Conservation (phyloP, 2,888 invertebrate genomes). For the Cheilosia vernalis region DNA sequence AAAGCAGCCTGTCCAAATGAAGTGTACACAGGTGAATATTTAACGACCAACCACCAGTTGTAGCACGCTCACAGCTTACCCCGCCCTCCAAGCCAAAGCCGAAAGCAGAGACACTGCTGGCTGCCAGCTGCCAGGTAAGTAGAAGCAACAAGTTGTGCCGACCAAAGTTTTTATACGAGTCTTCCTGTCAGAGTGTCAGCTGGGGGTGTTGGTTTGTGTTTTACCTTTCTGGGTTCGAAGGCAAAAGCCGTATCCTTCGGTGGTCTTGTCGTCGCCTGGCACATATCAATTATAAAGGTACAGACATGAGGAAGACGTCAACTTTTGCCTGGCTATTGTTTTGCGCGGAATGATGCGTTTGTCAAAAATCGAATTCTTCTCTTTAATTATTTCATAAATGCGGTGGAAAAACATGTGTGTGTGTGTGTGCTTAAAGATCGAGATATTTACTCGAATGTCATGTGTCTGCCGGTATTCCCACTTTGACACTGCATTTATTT, state of each 20-base stretch:
- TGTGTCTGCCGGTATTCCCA: background rate
- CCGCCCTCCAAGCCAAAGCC: background rate
- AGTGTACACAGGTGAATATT: slow-evolving; percentile 41
- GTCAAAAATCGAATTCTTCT: too few species aligned
- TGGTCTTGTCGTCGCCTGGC: background rate
- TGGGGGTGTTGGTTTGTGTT: background rate
- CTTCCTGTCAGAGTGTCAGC: background rate
- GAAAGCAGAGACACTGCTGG: background rate
- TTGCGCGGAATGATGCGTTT: too few species aligned
- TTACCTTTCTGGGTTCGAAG: background rate
- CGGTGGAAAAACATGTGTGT: too few species aligned
- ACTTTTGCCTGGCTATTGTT: too few species aligned
- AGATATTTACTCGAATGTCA: too few species aligned
- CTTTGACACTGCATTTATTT: background rate
- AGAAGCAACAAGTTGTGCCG: slow-evolving; percentile 63
- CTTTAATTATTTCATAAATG: too few species aligned
- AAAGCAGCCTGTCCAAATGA: slow-evolving; percentile 33
- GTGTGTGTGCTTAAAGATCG: too few species aligned
- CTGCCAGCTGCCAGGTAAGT: background rate
- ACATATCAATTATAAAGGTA: too few species aligned
- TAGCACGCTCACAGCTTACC: background rate
- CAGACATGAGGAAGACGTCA: too few species aligned
- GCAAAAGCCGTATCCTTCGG: background rate
- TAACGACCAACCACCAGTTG: slow-evolving; percentile 18
- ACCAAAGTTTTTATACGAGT: background rate